Percentiles rank a stretch among this genome's conserved stretches.
These are phyloP conservation scores for Andrena hattorfiana DNA, from an alignment of 2,888 invertebrate species.

Conservation along the genomic window DNA sequence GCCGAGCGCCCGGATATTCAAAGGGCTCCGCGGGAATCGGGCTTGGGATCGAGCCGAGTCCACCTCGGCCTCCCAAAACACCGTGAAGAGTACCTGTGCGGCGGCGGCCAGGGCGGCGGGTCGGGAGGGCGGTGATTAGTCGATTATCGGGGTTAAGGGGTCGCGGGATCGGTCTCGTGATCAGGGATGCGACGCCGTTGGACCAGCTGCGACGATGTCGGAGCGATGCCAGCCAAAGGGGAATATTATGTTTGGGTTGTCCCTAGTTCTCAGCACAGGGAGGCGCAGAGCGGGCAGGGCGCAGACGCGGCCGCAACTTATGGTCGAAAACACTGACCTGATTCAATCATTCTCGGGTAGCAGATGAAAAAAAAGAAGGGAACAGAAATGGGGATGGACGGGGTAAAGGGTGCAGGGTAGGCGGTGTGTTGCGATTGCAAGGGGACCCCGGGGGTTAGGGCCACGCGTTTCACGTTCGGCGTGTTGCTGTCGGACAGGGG, in stretches of 20 bases:
- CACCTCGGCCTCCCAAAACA: not conserved
- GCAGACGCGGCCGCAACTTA: slow-evolving; percentile 82
- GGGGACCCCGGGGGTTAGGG: not conserved
- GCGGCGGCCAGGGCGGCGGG: slow-evolving; percentile 1
- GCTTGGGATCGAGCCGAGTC: not conserved
- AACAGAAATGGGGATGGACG: not conserved
- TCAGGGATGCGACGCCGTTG: no score
- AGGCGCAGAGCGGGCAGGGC: slow-evolving; percentile 78
- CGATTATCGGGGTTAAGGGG: slow-evolving; percentile 42
- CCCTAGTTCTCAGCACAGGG: slow-evolving; percentile 81
- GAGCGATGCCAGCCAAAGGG: slow-evolving; percentile 71
- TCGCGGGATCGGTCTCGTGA: slow-evolving; percentile 27
- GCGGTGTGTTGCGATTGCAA: not conserved
- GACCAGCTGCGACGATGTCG: slow-evolving; percentile 4
- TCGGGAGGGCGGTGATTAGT: slow-evolving; percentile 25
- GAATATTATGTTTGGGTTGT: slow-evolving; percentile 82
- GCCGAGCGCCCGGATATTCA: no score
- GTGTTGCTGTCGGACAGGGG: not conserved
- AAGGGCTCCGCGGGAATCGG: not conserved
- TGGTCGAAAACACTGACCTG: slow-evolving; percentile 85
- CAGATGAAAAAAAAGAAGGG: slow-evolving; percentile 15
- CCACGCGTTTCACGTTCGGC: not conserved
- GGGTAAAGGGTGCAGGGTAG: not conserved
- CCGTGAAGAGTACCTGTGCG: not conserved
- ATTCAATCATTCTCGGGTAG: slow-evolving; percentile 81